Base-by-base conservation (phyloP, 2,113 vertebrate species). In the Corythornis madagascariensis region DNA sequence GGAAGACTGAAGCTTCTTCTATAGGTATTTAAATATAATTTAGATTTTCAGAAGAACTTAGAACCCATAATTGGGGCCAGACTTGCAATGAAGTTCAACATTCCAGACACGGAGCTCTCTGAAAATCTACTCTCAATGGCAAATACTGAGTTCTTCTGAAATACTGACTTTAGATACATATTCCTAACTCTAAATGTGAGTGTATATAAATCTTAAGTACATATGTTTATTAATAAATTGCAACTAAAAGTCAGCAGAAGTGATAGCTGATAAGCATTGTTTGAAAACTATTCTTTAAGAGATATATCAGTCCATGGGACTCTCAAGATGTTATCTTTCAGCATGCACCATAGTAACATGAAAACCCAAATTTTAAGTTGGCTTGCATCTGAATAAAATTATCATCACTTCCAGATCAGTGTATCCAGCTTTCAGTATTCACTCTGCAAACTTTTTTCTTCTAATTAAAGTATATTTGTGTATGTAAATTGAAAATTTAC, bases 21-120 rank as follows among this genome's bases (percentile, higher is more conserved):
- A 42, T 59, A 83, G 42, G 59, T 82, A 86, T 92, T 90, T 77
- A 92, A 86, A 90, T 72, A 38, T 33, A 81, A 95, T 74, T 87
- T 60, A 84, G 79, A 94, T 96, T 94, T 95, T 93, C 87, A 88
- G 79, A 87, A 85, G 75, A 83, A 73, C 64, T 71, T 83, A 83
- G 69, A 88, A 81, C 69, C 40, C 76, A 75, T 94, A 88, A 91
- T 2, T 90, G 80, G 77, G 73, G 63, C 66, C 82, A 90, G 77
- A 92, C 76, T 89, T 88, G 24, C 72, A 91, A 89, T 85, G 70
- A 77, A 75, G 63, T 55, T 83, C 59, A 83, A 67, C 85, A 86
- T 91, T 86, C 72, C 90, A 92, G 92, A 88, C 48, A 53, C 6
- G n/a, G 60, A 92, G 64, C 26, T 87, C 82, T 83, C 86, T 88